These are phyloP conservation scores for Pteropus rufus DNA, from an alignment of 2,797 vertebrate genomes.

Conservation along the genomic window DNA sequence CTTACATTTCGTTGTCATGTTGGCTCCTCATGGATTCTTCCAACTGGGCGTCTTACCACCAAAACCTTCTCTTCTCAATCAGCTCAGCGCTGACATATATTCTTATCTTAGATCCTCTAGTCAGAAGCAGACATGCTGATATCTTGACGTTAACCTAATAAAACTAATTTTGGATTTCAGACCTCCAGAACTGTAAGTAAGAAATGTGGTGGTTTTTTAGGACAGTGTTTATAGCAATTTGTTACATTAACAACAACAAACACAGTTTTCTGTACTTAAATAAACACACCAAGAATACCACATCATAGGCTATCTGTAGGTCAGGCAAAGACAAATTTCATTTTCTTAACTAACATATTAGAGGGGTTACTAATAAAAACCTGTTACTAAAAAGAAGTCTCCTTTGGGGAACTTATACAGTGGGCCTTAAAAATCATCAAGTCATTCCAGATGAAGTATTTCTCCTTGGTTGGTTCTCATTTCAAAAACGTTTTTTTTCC, in stretches of 20 bases:
- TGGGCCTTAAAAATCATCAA: neutral
- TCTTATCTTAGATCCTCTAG: neutral
- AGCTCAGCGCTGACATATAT: too few relatives aligned
- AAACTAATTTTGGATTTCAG: neutral
- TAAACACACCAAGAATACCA: neutral
- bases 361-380: neutral
- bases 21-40: too few relatives aligned
- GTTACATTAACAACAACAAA: neutral
- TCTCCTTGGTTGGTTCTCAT: neutral
- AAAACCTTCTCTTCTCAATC: too few relatives aligned
- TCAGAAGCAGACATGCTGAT: accelerated
- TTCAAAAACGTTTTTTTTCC: neutral
- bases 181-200: neutral
- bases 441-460: neutral
- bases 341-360: neutral
- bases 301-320: neutral
- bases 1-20: too few relatives aligned
- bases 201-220: neutral
- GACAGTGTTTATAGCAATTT: neutral
- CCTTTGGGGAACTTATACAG: neutral
- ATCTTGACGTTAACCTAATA: neutral
- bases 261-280: neutral
- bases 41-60: too few relatives aligned
- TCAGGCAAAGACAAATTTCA: neutral
- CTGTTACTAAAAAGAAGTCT: neutral